A percentile compares a stretch with the other conserved stretches of the same genome.
Evolutionary conservation across 2,797 vertebrate species (phyloP).

Genomic region (Rhinella marina): DNA sequence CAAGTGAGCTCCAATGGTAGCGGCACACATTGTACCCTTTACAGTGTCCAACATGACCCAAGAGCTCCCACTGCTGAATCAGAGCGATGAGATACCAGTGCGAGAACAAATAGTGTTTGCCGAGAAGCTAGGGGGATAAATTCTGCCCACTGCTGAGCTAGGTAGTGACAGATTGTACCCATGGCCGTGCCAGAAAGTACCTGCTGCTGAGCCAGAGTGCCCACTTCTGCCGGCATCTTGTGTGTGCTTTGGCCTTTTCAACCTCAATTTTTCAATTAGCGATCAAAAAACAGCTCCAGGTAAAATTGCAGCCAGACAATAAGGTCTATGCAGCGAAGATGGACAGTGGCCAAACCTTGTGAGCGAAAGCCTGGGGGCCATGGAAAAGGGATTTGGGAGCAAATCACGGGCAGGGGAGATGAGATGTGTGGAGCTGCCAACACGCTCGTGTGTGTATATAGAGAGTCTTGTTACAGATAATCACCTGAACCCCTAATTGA

Average conservation of each 20-base stretch:
- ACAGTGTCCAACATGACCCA: not conserved
- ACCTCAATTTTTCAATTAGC: constrained; percentile 59
- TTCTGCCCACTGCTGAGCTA: constrained; percentile 27
- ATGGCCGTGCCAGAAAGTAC: constrained; percentile 16
- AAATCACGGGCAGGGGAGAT: constrained; percentile 47
- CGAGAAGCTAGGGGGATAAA: not conserved
- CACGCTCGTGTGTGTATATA: not conserved
- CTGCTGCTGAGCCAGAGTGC: constrained; percentile 6
- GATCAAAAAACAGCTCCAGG: constrained; percentile 54
- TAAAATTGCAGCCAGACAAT: constrained; percentile 57
- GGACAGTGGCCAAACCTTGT: constrained; percentile 27
- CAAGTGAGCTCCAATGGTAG: not conserved
- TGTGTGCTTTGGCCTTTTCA: constrained; percentile 59
- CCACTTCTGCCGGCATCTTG: constrained; percentile 3
- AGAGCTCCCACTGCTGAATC: not conserved
- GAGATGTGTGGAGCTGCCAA: constrained; percentile 35
- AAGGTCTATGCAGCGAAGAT: constrained; percentile 46
- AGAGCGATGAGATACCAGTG: not conserved
- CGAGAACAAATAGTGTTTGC: not conserved
- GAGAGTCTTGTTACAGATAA: not conserved
- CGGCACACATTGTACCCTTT: not conserved
- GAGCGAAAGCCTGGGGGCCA: constrained; percentile 36
- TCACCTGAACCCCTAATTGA: not conserved
- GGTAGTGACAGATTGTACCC: constrained; percentile 57
- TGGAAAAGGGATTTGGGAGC: constrained; percentile 56